Percentiles rank a stretch among this genome's conserved stretches.
Conservation (phyloP, 2,113 vertebrate genomes). For the Mesocricetus auratus region DNA sequence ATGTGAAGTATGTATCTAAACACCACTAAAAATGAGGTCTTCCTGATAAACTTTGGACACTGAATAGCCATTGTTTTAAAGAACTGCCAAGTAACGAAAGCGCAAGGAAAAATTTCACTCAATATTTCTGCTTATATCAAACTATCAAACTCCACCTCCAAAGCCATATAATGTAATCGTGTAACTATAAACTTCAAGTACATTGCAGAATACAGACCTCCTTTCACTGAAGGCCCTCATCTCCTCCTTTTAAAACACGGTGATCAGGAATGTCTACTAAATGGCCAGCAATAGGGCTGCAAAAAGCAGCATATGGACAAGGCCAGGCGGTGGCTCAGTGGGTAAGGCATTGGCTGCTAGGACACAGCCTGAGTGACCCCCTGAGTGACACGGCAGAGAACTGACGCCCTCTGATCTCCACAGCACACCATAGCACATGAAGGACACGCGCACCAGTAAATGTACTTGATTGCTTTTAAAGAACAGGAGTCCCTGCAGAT, state of each 20-base stretch:
- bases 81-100: slow-evolving; percentile 45
- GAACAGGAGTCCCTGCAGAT: background rate
- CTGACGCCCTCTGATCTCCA: background rate
- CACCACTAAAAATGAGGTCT: slow-evolving; percentile 20
- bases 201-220: background rate
- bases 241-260: slow-evolving; percentile 31
- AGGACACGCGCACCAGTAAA: background rate
- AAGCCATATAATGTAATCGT: slow-evolving; percentile 12
- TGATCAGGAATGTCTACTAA: background rate
- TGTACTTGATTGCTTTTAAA: background rate
- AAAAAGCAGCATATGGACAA: slow-evolving; percentile 25
- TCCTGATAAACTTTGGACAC: background rate
- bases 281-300: background rate
- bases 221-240: slow-evolving; percentile 26
- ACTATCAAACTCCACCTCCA: slow-evolving; percentile 33
- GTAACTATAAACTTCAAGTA: slow-evolving; percentile 52
- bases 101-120: background rate
- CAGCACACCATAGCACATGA: background rate
- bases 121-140: slow-evolving; percentile 49
- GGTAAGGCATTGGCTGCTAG: background rate
- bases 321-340: background rate
- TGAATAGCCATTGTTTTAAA: slow-evolving; percentile 37
- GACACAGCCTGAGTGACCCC: background rate
- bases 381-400: background rate
- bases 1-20: background rate